Percentiles rank a stretch among this genome's conserved stretches.
phyloP scores from a whole-genome alignment of 2,113 vertebrate genomes.

The Siphamia tubifer region DNA sequence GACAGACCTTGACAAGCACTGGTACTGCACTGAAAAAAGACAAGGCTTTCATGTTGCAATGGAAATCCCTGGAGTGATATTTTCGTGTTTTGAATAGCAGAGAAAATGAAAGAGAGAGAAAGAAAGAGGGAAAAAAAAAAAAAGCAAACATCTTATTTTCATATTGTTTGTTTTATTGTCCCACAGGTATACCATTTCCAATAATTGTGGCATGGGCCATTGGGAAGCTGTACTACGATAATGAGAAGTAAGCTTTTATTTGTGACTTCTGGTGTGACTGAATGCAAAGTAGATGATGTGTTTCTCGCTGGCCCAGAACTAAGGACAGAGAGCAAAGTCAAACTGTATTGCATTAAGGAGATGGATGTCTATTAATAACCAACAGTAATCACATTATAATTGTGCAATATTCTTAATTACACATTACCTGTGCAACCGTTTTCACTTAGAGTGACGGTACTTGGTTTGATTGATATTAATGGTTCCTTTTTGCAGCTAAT shows the following conservation, averaged over 20 bases:
- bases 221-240: conserved; percentile 94
- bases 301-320: neutral
- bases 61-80: conserved; percentile 36
- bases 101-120: conserved; percentile 24
- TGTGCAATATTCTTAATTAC: conserved; percentile 17
- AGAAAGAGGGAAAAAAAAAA: too few relatives aligned
- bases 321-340: conserved; percentile 36
- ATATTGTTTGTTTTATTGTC: neutral
- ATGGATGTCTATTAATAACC: conserved; percentile 49
- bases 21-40: neutral
- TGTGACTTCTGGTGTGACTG: neutral
- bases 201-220: conserved; percentile 93
- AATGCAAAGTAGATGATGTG: neutral
- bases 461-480: neutral
- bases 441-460: neutral
- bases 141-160: conserved; percentile 8
- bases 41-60: conserved; percentile 6
- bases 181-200: conserved; percentile 90
- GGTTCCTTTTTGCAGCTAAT: neutral
- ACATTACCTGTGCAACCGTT: neutral
- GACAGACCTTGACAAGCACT: conserved; percentile 49
- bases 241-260: conserved; percentile 88
- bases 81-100: conserved; percentile 21
- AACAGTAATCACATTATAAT: conserved; percentile 41
- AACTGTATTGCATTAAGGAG: conserved; percentile 8